Evolutionary conservation across 30 jellyfish, hydroid and myxozoan genomes (phyloP).

Genomic region (Turritopsis rubra): DNA sequence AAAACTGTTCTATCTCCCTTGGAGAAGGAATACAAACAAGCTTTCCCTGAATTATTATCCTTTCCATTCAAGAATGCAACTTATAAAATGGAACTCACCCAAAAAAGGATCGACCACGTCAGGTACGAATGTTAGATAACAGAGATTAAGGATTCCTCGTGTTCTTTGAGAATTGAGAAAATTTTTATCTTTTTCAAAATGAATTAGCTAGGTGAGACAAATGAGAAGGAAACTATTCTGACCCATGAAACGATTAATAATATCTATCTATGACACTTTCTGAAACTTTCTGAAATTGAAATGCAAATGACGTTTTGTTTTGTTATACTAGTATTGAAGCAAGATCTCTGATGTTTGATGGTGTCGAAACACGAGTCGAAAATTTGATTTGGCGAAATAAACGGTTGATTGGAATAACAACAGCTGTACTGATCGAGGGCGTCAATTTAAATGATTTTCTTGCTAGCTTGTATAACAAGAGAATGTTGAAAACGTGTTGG

Average conservation of each 20-base stretch:
- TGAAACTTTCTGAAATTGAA: too few species aligned
- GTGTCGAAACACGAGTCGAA: not conserved
- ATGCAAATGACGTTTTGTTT: too few species aligned
- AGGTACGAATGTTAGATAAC: not conserved
- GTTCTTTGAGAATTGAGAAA: not conserved
- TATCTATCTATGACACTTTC: too few species aligned
- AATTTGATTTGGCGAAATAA: constrained; percentile 22
- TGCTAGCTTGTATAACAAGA: not conserved
- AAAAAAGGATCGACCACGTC: not conserved
- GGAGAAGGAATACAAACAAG: not conserved
- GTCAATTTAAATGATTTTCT: constrained; percentile 13
- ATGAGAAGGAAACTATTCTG: too few species aligned
- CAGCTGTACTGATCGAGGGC: constrained; percentile 2
- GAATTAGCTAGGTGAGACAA: too few species aligned
- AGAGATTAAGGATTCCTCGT: too few species aligned
- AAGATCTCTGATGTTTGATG: constrained; percentile 8
- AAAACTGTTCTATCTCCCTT: constrained; percentile 9
- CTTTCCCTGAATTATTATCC: not conserved
- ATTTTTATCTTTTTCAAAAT: not conserved
- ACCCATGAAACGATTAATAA: too few species aligned
- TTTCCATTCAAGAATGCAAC: constrained; percentile 26
- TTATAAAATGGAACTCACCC: constrained; percentile 9
- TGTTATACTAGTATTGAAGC: constrained; percentile 20
- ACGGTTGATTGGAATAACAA: not conserved
- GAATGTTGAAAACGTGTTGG: constrained; percentile 32